phyloP scores from a whole-genome alignment of 2,888 invertebrate species.

The Gymnoscelis rufifasciata region DNA sequence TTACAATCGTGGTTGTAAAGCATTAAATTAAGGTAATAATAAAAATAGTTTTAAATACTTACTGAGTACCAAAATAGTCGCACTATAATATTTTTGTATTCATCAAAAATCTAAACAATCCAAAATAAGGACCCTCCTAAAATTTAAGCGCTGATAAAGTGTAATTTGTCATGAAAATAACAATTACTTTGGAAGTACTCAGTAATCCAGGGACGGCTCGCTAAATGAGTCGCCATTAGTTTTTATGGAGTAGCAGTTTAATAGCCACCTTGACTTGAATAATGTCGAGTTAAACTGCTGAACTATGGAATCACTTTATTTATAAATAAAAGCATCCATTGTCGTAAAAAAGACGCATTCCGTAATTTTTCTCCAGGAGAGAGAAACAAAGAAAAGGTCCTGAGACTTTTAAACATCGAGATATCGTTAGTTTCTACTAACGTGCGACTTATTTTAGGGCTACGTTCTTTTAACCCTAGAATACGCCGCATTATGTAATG shows the following conservation, averaged over 20 bases:
- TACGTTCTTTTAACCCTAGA: too few species aligned
- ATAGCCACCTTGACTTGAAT: conserved; percentile 33
- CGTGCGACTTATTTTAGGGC: too few species aligned
- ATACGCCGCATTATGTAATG: too few species aligned
- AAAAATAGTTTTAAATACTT: too few species aligned
- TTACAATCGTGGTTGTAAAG: too few species aligned
- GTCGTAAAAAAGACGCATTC: not conserved
- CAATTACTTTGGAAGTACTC: conserved; percentile 30
- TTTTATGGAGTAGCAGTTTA: conserved; percentile 52
- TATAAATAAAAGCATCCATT: conserved; percentile 23
- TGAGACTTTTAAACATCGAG: too few species aligned
- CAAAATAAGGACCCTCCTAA: not conserved
- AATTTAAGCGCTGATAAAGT: conserved; percentile 9
- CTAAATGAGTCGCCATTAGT: conserved; percentile 50
- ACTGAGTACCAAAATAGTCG: too few species aligned
- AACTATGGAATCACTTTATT: conserved; percentile 41
- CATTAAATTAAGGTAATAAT: too few species aligned
- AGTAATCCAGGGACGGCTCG: conserved; percentile 31
- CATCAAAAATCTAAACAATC: conserved; percentile 1
- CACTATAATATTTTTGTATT: not conserved
- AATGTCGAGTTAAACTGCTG: conserved; percentile 39
- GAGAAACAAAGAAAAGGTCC: too few species aligned
- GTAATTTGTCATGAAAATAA: conserved; percentile 26
- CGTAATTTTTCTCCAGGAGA: not conserved
- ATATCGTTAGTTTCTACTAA: too few species aligned